phyloP scores from a whole-genome alignment of 2,113 vertebrate genomes.

The Pteruthius melanotis region DNA sequence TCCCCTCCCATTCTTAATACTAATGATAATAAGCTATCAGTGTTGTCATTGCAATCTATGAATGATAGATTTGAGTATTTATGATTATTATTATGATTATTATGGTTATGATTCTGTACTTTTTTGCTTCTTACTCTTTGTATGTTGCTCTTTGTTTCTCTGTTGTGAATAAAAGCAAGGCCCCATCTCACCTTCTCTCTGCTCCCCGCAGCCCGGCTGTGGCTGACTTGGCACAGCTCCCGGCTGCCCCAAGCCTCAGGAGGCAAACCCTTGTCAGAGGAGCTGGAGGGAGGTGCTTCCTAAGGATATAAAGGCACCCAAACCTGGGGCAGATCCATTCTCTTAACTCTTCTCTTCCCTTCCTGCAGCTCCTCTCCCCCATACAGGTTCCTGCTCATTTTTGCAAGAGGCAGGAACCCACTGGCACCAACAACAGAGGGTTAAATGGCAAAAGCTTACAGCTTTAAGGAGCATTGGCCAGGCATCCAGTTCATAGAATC shows the following conservation, averaged over 20 bases:
- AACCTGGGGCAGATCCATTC: not conserved
- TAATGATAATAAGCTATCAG: slow-evolving; percentile 74
- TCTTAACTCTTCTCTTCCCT: not conserved
- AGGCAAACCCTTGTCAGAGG: not conserved
- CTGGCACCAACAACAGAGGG: not conserved
- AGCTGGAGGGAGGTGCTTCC: slow-evolving; percentile 14
- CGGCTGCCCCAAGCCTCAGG: not conserved
- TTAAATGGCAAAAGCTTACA: not conserved
- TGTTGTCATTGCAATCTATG: slow-evolving; percentile 75
- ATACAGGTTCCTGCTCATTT: not conserved
- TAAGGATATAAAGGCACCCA: not conserved
- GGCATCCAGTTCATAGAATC: not conserved
- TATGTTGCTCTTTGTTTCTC: slow-evolving; percentile 69
- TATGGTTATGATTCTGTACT: slow-evolving; percentile 70
- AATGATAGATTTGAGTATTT: slow-evolving; percentile 74
- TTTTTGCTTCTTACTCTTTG: slow-evolving; percentile 70
- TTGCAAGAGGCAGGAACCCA: not conserved
- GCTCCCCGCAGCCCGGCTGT: not conserved
- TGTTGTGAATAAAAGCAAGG: slow-evolving; percentile 67
- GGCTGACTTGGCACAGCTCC: not conserved
- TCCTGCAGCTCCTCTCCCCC: not conserved
- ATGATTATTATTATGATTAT: slow-evolving; percentile 60
- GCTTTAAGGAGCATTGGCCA: not conserved
- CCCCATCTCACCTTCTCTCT: slow-evolving; percentile 50
- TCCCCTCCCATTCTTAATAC: slow-evolving; percentile 46